A percentile compares a stretch with the other conserved stretches of the same genome.
These are phyloP conservation scores for Rhodophaea formosa DNA, from an alignment of 2,888 invertebrate genomes.

Conservation along the genomic window DNA sequence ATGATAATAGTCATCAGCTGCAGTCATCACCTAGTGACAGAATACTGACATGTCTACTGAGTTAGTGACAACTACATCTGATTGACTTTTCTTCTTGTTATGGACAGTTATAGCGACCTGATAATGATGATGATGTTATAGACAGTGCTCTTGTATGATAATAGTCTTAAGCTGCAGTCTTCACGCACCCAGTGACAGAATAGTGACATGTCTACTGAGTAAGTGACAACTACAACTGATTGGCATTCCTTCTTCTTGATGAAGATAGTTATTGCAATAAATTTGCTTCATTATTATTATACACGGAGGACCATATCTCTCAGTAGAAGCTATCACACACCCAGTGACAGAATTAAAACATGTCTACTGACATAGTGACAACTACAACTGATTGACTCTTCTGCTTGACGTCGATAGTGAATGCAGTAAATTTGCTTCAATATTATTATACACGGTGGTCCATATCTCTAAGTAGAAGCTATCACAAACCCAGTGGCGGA, in stretches of 20 bases:
- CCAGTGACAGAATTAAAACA: conserved; percentile 35
- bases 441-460: too few species aligned
- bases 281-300: background rate
- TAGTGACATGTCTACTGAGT: conserved; percentile 31
- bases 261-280: background rate
- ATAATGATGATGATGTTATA: too few species aligned
- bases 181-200: conserved; percentile 38
- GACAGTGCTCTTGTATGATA: too few species aligned
- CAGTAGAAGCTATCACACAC: conserved; percentile 27
- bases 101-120: too few species aligned
- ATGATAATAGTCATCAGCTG: too few species aligned
- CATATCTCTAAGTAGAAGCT: background rate
- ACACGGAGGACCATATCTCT: background rate
- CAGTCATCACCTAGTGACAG: conserved; percentile 34
- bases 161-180: too few species aligned
- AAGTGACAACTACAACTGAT: conserved; percentile 16
- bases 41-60: conserved; percentile 32
- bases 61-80: conserved; percentile 17
- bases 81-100: background rate
- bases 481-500: conserved; percentile 17
- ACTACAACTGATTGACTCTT: conserved; percentile 10
- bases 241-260: background rate
- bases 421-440: too few species aligned
- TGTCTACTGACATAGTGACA: conserved; percentile 32
- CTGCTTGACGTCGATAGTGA: too few species aligned